Evolutionary conservation across 92 coral and sea anemone species (phyloP).

Genomic region (Parazoanthus swiftii): DNA sequence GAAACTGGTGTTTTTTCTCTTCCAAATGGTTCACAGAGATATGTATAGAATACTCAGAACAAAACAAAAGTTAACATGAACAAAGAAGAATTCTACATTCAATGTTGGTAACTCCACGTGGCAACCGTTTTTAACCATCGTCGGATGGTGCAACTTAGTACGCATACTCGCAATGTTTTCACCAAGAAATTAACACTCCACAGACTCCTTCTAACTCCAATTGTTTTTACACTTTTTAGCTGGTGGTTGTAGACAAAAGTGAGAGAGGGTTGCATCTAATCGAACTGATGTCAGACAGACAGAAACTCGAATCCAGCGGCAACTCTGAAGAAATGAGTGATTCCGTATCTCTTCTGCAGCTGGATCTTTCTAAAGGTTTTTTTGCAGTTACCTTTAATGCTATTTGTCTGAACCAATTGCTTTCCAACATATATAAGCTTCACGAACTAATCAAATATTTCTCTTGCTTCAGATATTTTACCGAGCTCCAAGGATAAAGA

Average conservation of each 20-base stretch:
- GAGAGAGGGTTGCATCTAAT: constrained; percentile 75
- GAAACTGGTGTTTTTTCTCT: too few species aligned
- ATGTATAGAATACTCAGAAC: too few species aligned
- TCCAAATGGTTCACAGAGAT: too few species aligned
- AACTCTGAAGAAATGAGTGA: constrained; percentile 62
- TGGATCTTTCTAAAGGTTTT: constrained; percentile 70
- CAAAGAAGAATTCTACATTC: too few species aligned
- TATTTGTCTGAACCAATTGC: background rate
- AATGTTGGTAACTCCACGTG: too few species aligned
- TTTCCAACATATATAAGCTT: background rate
- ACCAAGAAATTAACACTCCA: background rate
- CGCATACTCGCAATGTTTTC: background rate
- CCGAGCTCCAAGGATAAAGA: constrained; percentile 37
- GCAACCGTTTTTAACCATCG: too few species aligned
- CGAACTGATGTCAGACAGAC: constrained; percentile 72
- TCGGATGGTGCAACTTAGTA: too few species aligned
- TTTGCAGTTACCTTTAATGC: background rate
- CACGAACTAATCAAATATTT: background rate
- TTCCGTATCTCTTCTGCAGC: constrained; percentile 70
- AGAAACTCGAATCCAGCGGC: constrained; percentile 51
- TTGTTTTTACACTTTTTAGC: constrained; percentile 40
- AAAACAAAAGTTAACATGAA: too few species aligned
- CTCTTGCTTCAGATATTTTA: background rate
- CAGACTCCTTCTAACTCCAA: background rate
- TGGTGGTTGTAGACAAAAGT: constrained; percentile 80